Evolutionary conservation across 2,113 vertebrate species (phyloP).

Genomic region (Chunga burmeisteri): DNA sequence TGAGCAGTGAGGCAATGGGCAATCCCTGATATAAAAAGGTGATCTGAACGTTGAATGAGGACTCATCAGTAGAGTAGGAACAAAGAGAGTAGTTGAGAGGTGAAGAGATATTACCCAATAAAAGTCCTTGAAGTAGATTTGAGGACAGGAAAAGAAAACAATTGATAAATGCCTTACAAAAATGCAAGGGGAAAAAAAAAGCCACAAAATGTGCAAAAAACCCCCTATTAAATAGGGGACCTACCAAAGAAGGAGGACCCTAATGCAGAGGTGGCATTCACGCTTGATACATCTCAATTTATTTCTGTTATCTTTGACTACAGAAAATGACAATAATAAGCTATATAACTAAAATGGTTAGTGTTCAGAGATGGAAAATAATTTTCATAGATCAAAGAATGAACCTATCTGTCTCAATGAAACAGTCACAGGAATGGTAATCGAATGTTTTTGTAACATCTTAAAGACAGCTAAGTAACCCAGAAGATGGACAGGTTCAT

Average conservation of each 20-base stretch:
- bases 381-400: not conserved
- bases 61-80: not conserved
- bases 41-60: not conserved
- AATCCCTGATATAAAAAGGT: not conserved
- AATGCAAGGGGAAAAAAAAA: not conserved
- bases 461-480: not conserved
- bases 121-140: not conserved
- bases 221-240: not conserved
- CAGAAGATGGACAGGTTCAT: not conserved
- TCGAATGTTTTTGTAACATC: not conserved
- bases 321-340: not conserved
- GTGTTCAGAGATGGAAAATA: not conserved
- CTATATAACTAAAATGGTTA: not conserved
- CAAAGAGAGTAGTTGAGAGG: not conserved
- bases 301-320: not conserved
- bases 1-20: not conserved
- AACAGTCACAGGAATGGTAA: not conserved
- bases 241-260: not conserved
- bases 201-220: not conserved
- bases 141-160: not conserved
- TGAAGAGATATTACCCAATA: not conserved
- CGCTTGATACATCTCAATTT: not conserved
- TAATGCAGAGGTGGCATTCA: not conserved
- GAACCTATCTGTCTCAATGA: not conserved
- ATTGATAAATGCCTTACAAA: not conserved